Base-by-base conservation (phyloP, 2,888 invertebrate genomes). In the Lycocerus yunnanus region DNA sequence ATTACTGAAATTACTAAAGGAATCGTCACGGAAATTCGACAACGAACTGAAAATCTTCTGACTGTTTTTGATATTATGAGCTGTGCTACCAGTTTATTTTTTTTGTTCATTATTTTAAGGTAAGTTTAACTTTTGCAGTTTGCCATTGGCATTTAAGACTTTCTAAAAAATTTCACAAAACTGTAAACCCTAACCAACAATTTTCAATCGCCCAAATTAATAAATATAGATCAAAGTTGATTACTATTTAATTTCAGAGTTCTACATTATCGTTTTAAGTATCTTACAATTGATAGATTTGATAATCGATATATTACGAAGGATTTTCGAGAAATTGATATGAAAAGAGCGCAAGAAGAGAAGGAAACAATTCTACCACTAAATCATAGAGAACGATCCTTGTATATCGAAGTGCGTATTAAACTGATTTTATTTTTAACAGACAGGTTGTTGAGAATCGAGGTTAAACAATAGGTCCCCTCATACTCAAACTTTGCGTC, bases 281-380 rank as follows among this genome's bases (percentile, higher is more conserved):
- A 91, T 85, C 87, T 94, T 81, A 91, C 91, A 0, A 90, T 90
- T 73, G 92, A 92, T 10, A 88, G 90, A 3, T 95, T 91, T 82
- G 93, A 94, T 82, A 95, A 95, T 82, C 88, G 89, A 11, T 95
- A 92, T 81, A 88, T 95, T 0, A 93, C 92, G 0, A 88, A 89
- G 73, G 89, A 93, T 78, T 89, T 95, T 65, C 87, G 91, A 1
- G 88, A 89, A 43, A 88, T 95, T 27, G 93, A 95, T 81, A 80
- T 90, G 21, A 87, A 89, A 77, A 89, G 93, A 77, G 88, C 90
- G 0, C 87, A 89, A 67, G 87, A 90, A 74, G 90, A 90, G 2
- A 89, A 90, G 78, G 91, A 91, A 78, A 91, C 92, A 0, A 90
- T 93, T 0, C 82, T 95, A 16, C 95, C 95, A 0, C 83, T 95